Conservation (phyloP, 2,888 invertebrate genomes). For the Unio pictorum region DNA sequence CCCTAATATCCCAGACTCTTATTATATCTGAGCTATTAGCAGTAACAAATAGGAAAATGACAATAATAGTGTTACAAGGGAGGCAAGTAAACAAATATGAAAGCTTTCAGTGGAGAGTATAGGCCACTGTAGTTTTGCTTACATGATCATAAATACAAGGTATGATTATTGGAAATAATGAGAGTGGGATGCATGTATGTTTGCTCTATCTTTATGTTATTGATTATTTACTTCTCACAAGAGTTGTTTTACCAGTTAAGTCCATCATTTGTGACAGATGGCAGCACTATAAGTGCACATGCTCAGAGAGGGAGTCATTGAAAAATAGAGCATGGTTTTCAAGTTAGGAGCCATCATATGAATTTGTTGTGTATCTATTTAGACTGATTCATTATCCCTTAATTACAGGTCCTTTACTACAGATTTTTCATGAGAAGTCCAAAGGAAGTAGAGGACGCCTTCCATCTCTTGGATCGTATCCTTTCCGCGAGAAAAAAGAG, state of each 20-base stretch:
- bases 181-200: background rate
- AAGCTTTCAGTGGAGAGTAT: no score
- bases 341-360: no score
- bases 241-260: background rate
- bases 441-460: slow-evolving; percentile 77
- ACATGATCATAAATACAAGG: background rate
- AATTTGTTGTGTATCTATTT: slow-evolving; percentile 5
- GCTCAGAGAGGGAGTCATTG: slow-evolving; percentile 24
- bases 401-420: slow-evolving; percentile 81
- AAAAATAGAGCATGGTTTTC: no score
- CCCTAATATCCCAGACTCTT: no score
- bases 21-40: no score
- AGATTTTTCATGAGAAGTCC: slow-evolving; percentile 79
- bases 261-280: slow-evolving; percentile 13
- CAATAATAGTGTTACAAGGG: no score
- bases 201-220: background rate
- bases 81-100: no score
- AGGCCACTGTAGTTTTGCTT: background rate
- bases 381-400: slow-evolving; percentile 1
- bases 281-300: slow-evolving; percentile 24
- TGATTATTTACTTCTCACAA: background rate
- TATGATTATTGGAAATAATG: background rate
- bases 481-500: slow-evolving; percentile 77
- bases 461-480: slow-evolving; percentile 71
- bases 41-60: no score